Conservation (phyloP, 2,797 vertebrate genomes). For the Enteromius treurensis region DNA sequence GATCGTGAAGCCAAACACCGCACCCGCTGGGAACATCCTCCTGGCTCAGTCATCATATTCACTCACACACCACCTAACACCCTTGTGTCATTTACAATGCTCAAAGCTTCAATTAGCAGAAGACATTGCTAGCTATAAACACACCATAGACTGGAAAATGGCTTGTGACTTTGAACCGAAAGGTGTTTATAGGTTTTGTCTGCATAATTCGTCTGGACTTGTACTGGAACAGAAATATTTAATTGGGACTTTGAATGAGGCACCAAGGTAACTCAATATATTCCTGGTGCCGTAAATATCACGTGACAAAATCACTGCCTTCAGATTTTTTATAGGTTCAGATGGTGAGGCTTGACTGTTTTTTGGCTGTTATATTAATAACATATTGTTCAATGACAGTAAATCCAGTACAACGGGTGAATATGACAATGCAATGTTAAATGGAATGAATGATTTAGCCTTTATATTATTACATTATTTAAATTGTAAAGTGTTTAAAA, state of each 20-base stretch:
- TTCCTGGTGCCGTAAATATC: constrained; percentile 22
- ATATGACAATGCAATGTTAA: neutral
- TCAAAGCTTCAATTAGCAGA: constrained; percentile 50
- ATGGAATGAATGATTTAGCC: neutral
- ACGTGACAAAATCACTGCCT: neutral
- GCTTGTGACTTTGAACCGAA: constrained; percentile 48
- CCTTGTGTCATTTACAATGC: constrained; percentile 50
- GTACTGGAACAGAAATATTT: constrained; percentile 38
- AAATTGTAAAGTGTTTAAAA: neutral
- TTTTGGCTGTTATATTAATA: neutral
- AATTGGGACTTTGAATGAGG: constrained; percentile 33
- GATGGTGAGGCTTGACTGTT: constrained; percentile 13
- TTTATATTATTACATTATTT: neutral
- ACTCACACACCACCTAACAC: constrained; percentile 52
- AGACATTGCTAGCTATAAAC: constrained; percentile 33
- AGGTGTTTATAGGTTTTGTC: constrained; percentile 51
- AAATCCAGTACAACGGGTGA: neutral
- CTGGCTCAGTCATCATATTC: constrained; percentile 54
- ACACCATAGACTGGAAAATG: constrained; percentile 52
- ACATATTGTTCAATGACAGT: neutral
- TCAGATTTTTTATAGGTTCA: constrained; percentile 42
- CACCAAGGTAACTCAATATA: constrained; percentile 44
- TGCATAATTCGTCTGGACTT: constrained; percentile 48
- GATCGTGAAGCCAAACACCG: constrained; percentile 56
- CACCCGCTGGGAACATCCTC: constrained; percentile 61